Evolutionary conservation across 2,888 invertebrate genomes (phyloP), one percentile per base, ranked within the genome.

Genomic region (Tetramorium bicarinatum): DNA sequence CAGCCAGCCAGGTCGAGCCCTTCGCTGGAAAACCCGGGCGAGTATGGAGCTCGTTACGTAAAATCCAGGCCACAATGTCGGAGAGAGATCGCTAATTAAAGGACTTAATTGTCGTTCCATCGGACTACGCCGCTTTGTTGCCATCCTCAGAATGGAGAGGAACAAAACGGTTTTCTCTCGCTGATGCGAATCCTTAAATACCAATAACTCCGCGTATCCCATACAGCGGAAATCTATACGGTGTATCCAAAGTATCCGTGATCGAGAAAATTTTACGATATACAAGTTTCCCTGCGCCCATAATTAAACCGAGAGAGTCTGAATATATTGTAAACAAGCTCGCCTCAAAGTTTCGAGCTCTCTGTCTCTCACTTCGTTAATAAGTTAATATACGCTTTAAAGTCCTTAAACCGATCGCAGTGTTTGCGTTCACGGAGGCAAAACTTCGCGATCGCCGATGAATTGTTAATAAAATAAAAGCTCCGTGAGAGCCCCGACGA

Each of bases 41-140:
- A 25, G 54, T n/a, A 44, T 64, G 34, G 44, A 38, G 56, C 64
- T 82, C 61, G 84, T 89, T 90, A 87, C 79, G 81, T 84, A 83
- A 86, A 86, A 87, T 83, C 88, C 47, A 9, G 59, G 59, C 74
- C 79, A 52, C 75, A 80, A 52, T 64, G 72, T 54, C 61, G 25
- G 66, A 21, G 62, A 44, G 44, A 56, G 41, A 79, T 79, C 74
- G 75, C 83, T 90, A 87, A 90, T 90, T 90, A 85, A 89, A 86
- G 72, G 62, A 76, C 75, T 82, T 66, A 69, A 87, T 85, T 84
- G 79, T 79, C 67, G 44, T 79, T 83, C 69, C 34, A 62, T 82
- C 79, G 15, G 18, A 38, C 21, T 44, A 80, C 29, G 59, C 52
- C 44, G 44, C 59, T 82, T 72, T 77, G 77, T 81, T 75, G 59